Percentiles rank a stretch among this genome's conserved stretches.
Conservation (phyloP, 1,140 invertebrate species). For the Cydia amplana region DNA sequence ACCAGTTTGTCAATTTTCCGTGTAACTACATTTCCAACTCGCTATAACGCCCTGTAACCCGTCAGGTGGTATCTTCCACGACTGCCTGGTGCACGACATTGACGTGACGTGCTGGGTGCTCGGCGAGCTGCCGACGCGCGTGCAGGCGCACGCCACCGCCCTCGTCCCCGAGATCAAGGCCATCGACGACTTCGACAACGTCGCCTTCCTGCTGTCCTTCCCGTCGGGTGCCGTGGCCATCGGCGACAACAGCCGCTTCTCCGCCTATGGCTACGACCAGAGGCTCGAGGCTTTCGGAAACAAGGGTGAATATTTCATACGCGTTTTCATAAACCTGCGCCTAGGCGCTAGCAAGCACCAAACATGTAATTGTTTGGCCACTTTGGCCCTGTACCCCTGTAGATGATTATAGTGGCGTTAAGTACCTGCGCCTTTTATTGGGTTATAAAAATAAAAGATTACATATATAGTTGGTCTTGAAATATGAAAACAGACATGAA, state of each 20-base stretch:
- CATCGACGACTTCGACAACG: slow-evolving; percentile 84
- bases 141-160: slow-evolving; percentile 79
- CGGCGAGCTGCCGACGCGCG: slow-evolving; percentile 81
- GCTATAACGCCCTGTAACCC: not conserved
- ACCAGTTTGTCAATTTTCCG: not conserved
- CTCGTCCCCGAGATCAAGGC: slow-evolving; percentile 81
- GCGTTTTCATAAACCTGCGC: too few relatives aligned
- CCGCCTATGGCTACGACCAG: slow-evolving; percentile 86
- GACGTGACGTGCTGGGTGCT: slow-evolving; percentile 83
- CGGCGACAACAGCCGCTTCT: slow-evolving; percentile 84
- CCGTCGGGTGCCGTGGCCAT: slow-evolving; percentile 82
- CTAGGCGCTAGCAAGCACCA: too few relatives aligned
- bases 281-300: slow-evolving; percentile 84
- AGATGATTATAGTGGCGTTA: too few relatives aligned
- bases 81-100: slow-evolving; percentile 87
- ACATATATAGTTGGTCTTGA: too few relatives aligned
- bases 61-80: slow-evolving; percentile 82
- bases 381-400: too few relatives aligned
- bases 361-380: too few relatives aligned
- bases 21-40: not conserved
- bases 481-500: too few relatives aligned
- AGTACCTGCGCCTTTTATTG: too few relatives aligned
- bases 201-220: slow-evolving; percentile 82
- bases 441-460: too few relatives aligned
- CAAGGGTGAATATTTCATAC: slow-evolving; percentile 50